Evolutionary conservation across 2,888 invertebrate species (phyloP).

Genomic region (Synergus gifuensis): DNA sequence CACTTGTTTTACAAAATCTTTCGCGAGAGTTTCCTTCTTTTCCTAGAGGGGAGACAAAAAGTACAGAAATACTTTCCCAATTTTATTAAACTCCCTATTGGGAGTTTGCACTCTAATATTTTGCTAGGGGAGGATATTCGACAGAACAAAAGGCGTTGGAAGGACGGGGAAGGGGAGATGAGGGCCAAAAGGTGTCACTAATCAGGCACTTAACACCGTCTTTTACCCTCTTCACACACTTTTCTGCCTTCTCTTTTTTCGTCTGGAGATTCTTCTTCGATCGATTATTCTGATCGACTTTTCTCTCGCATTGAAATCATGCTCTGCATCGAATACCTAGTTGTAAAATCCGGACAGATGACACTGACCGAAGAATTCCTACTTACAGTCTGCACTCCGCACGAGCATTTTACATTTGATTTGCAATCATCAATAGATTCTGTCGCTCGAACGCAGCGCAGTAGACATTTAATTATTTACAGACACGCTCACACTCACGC

Average conservation of each 20-base stretch:
- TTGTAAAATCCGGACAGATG: slow-evolving; percentile 37
- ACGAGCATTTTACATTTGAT: slow-evolving; percentile 8
- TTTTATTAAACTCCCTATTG: background rate
- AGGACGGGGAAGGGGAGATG: slow-evolving; percentile 61
- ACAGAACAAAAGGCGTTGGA: slow-evolving; percentile 40
- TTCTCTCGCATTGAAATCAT: slow-evolving; percentile 44
- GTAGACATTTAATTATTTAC: slow-evolving; percentile 47
- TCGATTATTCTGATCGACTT: slow-evolving; percentile 38
- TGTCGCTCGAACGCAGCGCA: slow-evolving; percentile 41
- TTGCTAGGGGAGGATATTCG: slow-evolving; percentile 28
- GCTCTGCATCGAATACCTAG: slow-evolving; percentile 44
- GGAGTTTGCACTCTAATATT: slow-evolving; percentile 25
- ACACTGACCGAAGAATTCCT: slow-evolving; percentile 46
- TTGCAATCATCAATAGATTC: background rate
- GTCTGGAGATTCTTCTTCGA: slow-evolving; percentile 43
- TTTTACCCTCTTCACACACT: slow-evolving; percentile 62
- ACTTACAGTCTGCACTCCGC: slow-evolving; percentile 33
- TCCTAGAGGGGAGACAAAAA: slow-evolving; percentile 46
- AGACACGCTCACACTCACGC: slow-evolving; percentile 54
- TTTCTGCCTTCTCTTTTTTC: slow-evolving; percentile 50
- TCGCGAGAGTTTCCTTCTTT: slow-evolving; percentile 27
- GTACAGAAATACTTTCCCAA: slow-evolving; percentile 8
- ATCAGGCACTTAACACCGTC: slow-evolving; percentile 76
- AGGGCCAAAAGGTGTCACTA: slow-evolving; percentile 71
- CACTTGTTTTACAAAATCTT: slow-evolving; percentile 28